Evolutionary conservation across 1,140 invertebrate species (phyloP).

Genomic region (Cydia fagiglandana): DNA sequence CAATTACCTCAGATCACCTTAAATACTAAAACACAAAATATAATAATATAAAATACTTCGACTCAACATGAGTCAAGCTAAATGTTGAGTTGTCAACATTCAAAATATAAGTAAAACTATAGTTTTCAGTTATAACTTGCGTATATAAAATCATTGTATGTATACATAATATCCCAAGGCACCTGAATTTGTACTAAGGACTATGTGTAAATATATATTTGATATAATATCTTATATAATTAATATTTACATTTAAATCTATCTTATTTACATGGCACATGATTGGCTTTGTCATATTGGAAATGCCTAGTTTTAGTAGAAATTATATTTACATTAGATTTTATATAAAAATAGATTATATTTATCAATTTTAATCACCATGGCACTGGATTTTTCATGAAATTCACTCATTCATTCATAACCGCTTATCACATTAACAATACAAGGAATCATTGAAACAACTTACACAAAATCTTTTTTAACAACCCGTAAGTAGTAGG

Average conservation of each 20-base stretch:
- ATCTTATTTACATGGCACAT: constrained; percentile 67
- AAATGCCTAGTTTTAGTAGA: constrained; percentile 39
- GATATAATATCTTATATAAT: constrained; percentile 12
- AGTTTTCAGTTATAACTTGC: constrained; percentile 37
- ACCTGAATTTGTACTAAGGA: constrained; percentile 52
- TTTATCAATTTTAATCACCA: constrained; percentile 55
- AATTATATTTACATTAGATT: constrained; percentile 37
- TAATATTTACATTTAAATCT: constrained; percentile 42
- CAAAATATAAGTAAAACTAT: constrained; percentile 41
- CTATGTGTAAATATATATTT: constrained; percentile 39
- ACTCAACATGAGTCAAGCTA: constrained; percentile 69
- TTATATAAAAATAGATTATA: constrained; percentile 40
- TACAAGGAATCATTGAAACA: not conserved
- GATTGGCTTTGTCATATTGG: constrained; percentile 49
- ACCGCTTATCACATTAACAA: constrained; percentile 4
- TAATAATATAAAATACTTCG: constrained; percentile 47
- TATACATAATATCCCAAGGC: constrained; percentile 42
- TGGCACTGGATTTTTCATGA: constrained; percentile 55
- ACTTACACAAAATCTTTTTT: not conserved
- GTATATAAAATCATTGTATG: constrained; percentile 30
- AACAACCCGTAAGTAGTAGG: constrained; percentile 13
- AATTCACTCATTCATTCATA: constrained; percentile 16
- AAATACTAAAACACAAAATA: constrained; percentile 38
- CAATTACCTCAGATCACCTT: not conserved
- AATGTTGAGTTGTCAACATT: constrained; percentile 63